Conservation (phyloP, 2,113 vertebrate genomes). For the Galemys pyrenaicus region DNA sequence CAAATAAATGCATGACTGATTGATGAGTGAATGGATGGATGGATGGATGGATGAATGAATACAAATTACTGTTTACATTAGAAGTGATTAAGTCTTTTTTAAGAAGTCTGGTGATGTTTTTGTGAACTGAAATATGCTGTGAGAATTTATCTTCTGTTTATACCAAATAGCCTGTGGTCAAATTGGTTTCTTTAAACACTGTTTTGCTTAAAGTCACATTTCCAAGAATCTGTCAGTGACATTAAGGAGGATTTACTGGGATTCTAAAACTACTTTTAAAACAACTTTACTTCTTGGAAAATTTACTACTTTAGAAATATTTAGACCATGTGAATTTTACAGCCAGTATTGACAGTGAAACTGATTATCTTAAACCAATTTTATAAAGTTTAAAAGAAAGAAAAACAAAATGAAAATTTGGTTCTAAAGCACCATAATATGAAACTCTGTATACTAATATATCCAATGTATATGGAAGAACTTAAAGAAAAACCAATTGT, state of each 20-base stretch:
- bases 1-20: no score
- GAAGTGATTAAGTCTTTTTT: background rate
- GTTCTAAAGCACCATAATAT: background rate
- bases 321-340: background rate
- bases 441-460: background rate
- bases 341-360: background rate
- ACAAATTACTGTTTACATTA: no score
- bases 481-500: background rate
- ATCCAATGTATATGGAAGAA: background rate
- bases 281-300: conserved; percentile 18
- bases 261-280: conserved; percentile 47
- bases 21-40: no score
- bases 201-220: background rate
- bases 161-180: background rate
- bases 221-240: background rate
- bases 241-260: background rate
- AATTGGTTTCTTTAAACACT: background rate
- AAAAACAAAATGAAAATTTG: background rate
- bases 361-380: conserved; percentile 14
- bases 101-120: background rate
- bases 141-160: background rate
- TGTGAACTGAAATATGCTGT: background rate
- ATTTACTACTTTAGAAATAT: conserved; percentile 20
- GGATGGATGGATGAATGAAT: no score
- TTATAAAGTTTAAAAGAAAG: conserved; percentile 36